These are phyloP conservation scores for Muschampia staudingeri DNA, from an alignment of 2,888 invertebrate species.

Conservation along the genomic window DNA sequence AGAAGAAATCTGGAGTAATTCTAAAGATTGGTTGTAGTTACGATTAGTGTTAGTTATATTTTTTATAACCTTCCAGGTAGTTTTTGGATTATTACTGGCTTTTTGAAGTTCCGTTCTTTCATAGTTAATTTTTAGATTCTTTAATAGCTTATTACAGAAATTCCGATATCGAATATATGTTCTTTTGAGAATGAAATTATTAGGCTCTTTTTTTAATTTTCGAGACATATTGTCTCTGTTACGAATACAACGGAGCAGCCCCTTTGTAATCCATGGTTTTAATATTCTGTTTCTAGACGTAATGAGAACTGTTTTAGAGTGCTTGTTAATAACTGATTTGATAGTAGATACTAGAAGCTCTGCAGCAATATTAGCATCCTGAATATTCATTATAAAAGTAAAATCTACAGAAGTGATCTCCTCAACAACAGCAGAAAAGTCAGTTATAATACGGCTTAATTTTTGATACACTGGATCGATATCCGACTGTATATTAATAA, in stretches of 20 bases:
- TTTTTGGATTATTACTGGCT: slow-evolving; percentile 34
- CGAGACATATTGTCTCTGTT: neutral
- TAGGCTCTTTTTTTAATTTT: neutral
- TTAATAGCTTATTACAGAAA: slow-evolving; percentile 45
- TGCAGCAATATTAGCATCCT: neutral
- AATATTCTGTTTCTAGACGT: neutral
- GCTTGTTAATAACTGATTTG: neutral
- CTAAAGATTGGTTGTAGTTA: neutral
- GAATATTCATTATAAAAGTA: too few relatives aligned
- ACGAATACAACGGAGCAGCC: neutral
- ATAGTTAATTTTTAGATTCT: slow-evolving; percentile 40
- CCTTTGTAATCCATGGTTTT: neutral
- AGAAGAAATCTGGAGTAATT: slow-evolving; percentile 18
- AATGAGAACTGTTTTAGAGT: neutral
- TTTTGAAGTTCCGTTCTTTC: slow-evolving; percentile 31
- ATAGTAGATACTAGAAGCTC: neutral
- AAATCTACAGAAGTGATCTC: too few relatives aligned
- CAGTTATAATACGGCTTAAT: too few relatives aligned
- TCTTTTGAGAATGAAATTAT: too few relatives aligned
- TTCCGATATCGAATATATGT: slow-evolving; percentile 27
- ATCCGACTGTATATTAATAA: too few relatives aligned
- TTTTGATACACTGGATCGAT: neutral
- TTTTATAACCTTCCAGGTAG: slow-evolving; percentile 31
- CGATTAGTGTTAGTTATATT: neutral
- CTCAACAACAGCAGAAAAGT: too few relatives aligned